phyloP scores from a whole-genome alignment of 2,888 invertebrate species.

The Sinodicranocentrus sp. region DNA sequence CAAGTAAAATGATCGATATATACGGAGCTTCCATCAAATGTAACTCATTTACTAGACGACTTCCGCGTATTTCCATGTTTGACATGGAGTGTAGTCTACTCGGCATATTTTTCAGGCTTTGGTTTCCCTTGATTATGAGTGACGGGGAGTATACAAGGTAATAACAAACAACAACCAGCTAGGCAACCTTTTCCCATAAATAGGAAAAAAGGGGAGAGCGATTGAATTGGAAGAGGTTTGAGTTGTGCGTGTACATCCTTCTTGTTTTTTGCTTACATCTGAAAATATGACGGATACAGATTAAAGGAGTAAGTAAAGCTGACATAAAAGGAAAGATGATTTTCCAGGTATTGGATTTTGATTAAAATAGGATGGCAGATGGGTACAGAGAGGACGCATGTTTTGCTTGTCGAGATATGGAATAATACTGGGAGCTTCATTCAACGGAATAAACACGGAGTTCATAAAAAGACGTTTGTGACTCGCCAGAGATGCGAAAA shows the following conservation, averaged over 20 bases:
- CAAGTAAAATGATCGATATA: constrained; percentile 33
- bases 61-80: not conserved
- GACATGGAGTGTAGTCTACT: not conserved
- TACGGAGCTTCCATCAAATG: constrained; percentile 8
- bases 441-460: no score
- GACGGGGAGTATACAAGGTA: constrained; percentile 16
- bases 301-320: constrained; percentile 56
- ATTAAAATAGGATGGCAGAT: constrained; percentile 52
- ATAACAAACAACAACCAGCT: not conserved
- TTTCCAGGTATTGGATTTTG: constrained; percentile 32
- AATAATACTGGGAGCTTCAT: no score
- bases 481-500: no score
- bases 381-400: constrained; percentile 23
- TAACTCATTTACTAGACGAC: constrained; percentile 26
- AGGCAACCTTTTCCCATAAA: not conserved
- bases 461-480: no score
- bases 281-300: constrained; percentile 53
- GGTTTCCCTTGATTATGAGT: constrained; percentile 33
- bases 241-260: constrained; percentile 2
- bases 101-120: constrained; percentile 32
- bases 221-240: constrained; percentile 13
- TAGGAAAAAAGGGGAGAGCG: not conserved
- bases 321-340: constrained; percentile 45
- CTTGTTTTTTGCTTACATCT: not conserved
- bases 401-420: no score